Evolutionary conservation across 2,797 vertebrate genomes (phyloP).

Genomic region (Enteromius unitaeniatus): DNA sequence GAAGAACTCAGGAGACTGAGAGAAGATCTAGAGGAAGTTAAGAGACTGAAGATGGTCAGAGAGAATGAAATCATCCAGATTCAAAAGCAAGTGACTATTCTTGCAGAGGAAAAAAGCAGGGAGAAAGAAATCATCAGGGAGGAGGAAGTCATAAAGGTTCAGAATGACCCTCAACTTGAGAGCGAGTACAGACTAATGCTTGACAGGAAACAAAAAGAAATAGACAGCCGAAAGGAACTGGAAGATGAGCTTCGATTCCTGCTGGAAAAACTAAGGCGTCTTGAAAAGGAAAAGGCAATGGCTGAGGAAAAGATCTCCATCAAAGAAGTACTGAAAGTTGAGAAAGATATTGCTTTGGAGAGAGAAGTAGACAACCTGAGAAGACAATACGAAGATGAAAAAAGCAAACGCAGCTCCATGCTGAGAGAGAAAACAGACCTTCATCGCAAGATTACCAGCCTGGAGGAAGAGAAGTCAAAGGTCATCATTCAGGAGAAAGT

Average conservation of each 20-base stretch:
- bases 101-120: constrained; percentile 86
- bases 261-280: constrained; percentile 86
- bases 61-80: constrained; percentile 87
- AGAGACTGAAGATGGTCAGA: constrained; percentile 84
- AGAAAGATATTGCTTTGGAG: constrained; percentile 87
- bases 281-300: constrained; percentile 92
- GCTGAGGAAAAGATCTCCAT: constrained; percentile 95
- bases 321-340: constrained; percentile 96
- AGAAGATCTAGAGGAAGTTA: constrained; percentile 89
- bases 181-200: constrained; percentile 84
- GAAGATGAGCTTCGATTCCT: constrained; percentile 92
- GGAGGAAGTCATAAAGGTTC: constrained; percentile 91
- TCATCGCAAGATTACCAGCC: constrained; percentile 85
- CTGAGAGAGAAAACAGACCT: constrained; percentile 88
- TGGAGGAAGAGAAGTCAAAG: constrained; percentile 92
- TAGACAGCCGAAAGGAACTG: constrained; percentile 77
- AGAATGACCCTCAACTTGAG: constrained; percentile 93
- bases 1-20: constrained; percentile 88
- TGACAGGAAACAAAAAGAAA: constrained; percentile 84
- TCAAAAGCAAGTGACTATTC: constrained; percentile 82
- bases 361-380: constrained; percentile 89
- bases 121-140: constrained; percentile 90
- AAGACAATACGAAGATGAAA: constrained; percentile 89
- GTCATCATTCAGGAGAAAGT: constrained; percentile 93
- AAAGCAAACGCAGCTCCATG: constrained; percentile 79